phyloP scores from a whole-genome alignment of 2,797 vertebrate genomes.

The Myotis findleyi region DNA sequence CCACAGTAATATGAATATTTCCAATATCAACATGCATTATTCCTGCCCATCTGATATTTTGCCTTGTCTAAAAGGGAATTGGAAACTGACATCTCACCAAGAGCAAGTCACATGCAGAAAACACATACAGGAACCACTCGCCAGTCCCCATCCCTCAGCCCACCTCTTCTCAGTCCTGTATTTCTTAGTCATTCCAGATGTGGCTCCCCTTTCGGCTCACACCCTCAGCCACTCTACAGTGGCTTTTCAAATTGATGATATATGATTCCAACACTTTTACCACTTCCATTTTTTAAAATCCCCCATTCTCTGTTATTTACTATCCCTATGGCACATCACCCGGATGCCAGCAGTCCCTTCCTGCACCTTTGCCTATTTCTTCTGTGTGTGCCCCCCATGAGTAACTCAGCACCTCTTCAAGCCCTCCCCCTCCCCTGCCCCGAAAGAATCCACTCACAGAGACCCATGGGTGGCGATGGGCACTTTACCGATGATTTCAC shows the following conservation, averaged over 20 bases:
- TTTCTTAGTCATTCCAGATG: background rate
- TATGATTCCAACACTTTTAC: background rate
- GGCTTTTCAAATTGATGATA: background rate
- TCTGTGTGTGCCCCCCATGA: background rate
- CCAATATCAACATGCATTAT: background rate
- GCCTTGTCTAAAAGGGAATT: background rate
- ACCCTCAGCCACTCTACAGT: background rate
- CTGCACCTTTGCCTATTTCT: background rate
- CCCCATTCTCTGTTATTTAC: background rate
- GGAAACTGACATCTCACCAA: background rate
- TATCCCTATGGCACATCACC: background rate
- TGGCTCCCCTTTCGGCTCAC: background rate
- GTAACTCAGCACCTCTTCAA: background rate
- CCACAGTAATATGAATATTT: background rate
- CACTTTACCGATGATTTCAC: background rate
- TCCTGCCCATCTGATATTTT: background rate
- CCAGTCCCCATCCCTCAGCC: no score
- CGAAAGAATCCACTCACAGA: background rate
- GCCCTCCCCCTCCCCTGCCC: fast-evolving
- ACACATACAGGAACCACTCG: background rate
- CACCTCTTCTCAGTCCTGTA: background rate
- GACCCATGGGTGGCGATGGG: background rate
- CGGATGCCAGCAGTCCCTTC: background rate
- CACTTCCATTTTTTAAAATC: background rate
- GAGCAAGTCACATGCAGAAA: background rate